A percentile compares a stretch with the other conserved stretches of the same genome.
These are phyloP conservation scores for Clostera curtula DNA, from an alignment of 2,888 invertebrate species.

Conservation along the genomic window DNA sequence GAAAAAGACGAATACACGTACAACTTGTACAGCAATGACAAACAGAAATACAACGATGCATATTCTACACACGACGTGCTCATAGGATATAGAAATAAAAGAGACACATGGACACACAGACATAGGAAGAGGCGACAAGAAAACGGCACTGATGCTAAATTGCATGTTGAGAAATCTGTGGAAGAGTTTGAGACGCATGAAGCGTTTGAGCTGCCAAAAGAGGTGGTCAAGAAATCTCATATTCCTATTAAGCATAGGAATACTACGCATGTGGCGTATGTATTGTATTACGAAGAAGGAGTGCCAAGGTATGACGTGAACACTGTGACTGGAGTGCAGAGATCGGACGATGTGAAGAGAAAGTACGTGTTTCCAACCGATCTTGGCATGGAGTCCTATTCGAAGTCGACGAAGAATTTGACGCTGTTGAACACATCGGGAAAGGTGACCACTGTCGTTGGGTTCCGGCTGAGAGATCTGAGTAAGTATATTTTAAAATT, in stretches of 20 bases:
- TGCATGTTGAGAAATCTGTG: constrained; percentile 27
- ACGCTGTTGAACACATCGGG: constrained; percentile 57
- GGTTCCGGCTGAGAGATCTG: constrained; percentile 55
- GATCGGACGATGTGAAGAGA: constrained; percentile 41
- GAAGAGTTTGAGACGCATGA: constrained; percentile 42
- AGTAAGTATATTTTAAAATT: constrained; percentile 42
- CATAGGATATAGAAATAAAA: constrained; percentile 39
- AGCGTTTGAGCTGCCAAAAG: constrained; percentile 39
- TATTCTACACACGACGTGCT: constrained; percentile 47
- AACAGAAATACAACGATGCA: constrained; percentile 43
- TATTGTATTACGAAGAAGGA: constrained; percentile 63
- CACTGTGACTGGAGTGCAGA: constrained; percentile 38
- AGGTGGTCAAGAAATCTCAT: constrained; percentile 51
- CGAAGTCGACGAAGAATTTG: constrained; percentile 49
- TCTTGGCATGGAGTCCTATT: constrained; percentile 45
- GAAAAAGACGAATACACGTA: constrained; percentile 40
- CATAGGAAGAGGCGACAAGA: constrained; percentile 61
- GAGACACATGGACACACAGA: constrained; percentile 46
- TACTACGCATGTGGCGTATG: constrained; percentile 54
- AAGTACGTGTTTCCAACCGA: constrained; percentile 56
- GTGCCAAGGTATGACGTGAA: constrained; percentile 39
- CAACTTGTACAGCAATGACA: constrained; percentile 44
- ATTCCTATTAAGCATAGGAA: constrained; percentile 32
- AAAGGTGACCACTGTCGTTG: constrained; percentile 54
- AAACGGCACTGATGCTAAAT: constrained; percentile 36